Base-by-base conservation (phyloP, 1,140 invertebrate genomes). In the Pseudomyrmex flavicornis region DNA sequence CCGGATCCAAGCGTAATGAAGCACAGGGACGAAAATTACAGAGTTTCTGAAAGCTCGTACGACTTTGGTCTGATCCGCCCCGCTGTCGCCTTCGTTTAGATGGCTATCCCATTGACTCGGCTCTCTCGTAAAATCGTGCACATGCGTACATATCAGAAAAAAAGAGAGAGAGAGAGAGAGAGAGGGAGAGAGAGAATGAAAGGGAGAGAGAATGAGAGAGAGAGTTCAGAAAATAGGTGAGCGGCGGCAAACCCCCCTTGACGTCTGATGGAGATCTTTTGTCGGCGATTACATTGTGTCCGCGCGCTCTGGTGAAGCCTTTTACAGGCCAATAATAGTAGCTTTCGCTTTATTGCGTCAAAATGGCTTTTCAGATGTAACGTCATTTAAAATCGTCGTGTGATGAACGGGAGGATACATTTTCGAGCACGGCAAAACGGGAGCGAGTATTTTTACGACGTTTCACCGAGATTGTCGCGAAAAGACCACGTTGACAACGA, bases 101-200 rank as follows among this genome's bases (percentile, higher is more conserved):
- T 74, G 69, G 68, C 52, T 82, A 82, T 82, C 69, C 9, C 70
- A 20, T 63, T 73, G 70, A 82, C 58, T 70, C 26, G 15, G 15
- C 12, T 12, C 63, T 20, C 12, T 73, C 56, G 13, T 26, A 22
- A 62, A 62, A 74, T 82, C 26, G 58, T 17, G 50, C 26, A 63
- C 59, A 48, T 62, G 58, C 59, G 48, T 52, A 68, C 15, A 5
- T 50, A 54, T 1, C 35, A 35, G 5, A 35, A 0, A 35, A 3
- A 35, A 5, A 35, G 35, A 35, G 35, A 35, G 35, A 35, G 35
- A 35, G 35, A 35, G n/a, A n/a, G 35, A 35, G 17, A 17, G 17
- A 17, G 17, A 17, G 17, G 17, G 35, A 35, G 35, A 35, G 2
- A 26, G 26, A 26, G 26, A 26, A 22, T 22, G 2, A 26, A 1